Evolutionary conservation across 1,140 invertebrate genomes (phyloP), one percentile per base, ranked within the genome.

Genomic region (Drosophila navojoa): DNA sequence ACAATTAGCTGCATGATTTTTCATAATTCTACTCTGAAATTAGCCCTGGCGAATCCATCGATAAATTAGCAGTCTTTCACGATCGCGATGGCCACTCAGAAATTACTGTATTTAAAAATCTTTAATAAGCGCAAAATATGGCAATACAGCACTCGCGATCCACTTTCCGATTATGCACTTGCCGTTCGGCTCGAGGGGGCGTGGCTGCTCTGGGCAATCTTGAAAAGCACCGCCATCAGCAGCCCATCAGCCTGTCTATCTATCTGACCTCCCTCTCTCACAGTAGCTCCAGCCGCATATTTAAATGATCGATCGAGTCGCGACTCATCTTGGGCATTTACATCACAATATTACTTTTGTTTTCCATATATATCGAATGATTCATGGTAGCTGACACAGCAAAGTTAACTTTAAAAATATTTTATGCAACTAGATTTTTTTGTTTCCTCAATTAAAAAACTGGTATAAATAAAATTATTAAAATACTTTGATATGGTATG

Each of bases 61-160:
- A 76, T 86, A 86, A 86, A 86, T 86, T 86, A 73, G 81, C 82
- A 66, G 71, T 81, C 78, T 68, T 59, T 6, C 42, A 38, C 35
- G 35, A 38, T 38, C n/a, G 16, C n/a, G 16, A 9, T 50, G 16
- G 44, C 40, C 70, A 19, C 19, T 19, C 40, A 27, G 15, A 84
- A 89, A 89, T 89, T 80, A 89, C 84, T 70, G 77, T 90, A 89
- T 89, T 89, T 89, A 89, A 90, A 89, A 89, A 84, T 89, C 77
- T 80, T 77, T 55, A 89, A 89, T 89, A 89, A 89, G 81, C 82
- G 78, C 78, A 86, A 87, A 86, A 87, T 76, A 80, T 71, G 70
- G 58, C 68, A 54, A 54, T 38, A 58, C 40, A 60, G 45, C 58
- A 69, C 47, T 22, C 32, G 6, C 32, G 32, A 32, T 32, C 32